Evolutionary conservation across 2,113 vertebrate species (phyloP).

Genomic region (Beaufortia kweichowensis): DNA sequence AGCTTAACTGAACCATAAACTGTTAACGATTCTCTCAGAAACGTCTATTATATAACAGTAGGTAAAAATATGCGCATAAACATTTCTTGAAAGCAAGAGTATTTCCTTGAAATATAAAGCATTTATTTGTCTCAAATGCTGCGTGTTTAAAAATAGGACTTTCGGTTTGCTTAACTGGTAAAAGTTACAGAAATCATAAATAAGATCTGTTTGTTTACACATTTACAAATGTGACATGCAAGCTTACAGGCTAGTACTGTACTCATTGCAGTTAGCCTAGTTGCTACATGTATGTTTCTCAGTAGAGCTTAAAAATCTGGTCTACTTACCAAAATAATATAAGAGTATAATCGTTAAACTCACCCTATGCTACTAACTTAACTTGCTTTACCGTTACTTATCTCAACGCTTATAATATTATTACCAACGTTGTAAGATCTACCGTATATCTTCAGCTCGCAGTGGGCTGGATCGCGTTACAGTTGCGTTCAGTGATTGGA

Average conservation of each 20-base stretch:
- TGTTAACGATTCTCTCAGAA: too few relatives aligned
- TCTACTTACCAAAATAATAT: neutral
- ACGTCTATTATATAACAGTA: too few relatives aligned
- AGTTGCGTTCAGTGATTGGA: neutral
- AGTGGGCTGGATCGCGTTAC: neutral
- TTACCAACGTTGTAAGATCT: neutral
- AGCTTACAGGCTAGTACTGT: neutral
- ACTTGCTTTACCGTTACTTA: neutral
- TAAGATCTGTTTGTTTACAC: too few relatives aligned
- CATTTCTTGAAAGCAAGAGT: too few relatives aligned
- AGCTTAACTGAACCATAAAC: too few relatives aligned
- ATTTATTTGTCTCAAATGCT: too few relatives aligned
- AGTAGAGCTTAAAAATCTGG: neutral
- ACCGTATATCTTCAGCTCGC: neutral
- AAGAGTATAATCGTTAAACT: neutral
- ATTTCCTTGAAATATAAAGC: too few relatives aligned
- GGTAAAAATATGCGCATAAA: too few relatives aligned
- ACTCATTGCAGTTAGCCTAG: slow-evolving; percentile 5
- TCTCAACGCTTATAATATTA: neutral
- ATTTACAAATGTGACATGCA: neutral
- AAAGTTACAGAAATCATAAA: too few relatives aligned
- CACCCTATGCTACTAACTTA: neutral
- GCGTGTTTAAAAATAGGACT: too few relatives aligned
- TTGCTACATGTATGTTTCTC: neutral
- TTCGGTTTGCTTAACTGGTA: too few relatives aligned